Evolutionary conservation across 1,140 invertebrate species (phyloP), one percentile per base, ranked within the genome.

Genomic region (Drosophila persimilis): DNA sequence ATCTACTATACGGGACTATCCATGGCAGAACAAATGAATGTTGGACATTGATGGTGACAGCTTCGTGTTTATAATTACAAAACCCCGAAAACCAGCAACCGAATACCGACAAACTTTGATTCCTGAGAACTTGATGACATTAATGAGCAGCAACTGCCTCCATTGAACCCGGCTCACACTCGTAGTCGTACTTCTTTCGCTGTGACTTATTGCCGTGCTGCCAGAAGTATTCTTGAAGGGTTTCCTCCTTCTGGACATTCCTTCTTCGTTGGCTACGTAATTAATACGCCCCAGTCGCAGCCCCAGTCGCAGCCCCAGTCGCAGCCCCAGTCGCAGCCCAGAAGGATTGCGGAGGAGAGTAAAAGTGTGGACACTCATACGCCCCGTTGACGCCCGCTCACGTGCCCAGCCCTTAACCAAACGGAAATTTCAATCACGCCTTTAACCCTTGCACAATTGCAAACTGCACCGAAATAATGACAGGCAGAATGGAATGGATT

Each of bases 51-150:
- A 74, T 74, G 70, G 71, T 64, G 71, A 74, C 71, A 74, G 71
- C 71, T 35, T 58, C 61, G 71, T 74, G 71, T 73, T 74, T 74
- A 74, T 74, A 74, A 74, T 74, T 74, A 74, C 71, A 74, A 73
- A 74, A 58, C 71, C 71, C 70, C 47, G 58, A 73, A 73, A 73
- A 53, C 71, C 70, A 11, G 9, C 31, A 13, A 39, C 11, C 35
- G 73, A 74, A 73, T 74, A 43, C 71, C 70, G 52, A 52, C 24
- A 73, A 70, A 74, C 71, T 74, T 74, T 74, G 71, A 74, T 74
- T 74, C 54, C 41, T 48, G 54, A 60, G 56, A 72, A 60, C 48
- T 61, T 61, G 69, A 47, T 72, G 69, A 72, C 69, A 71, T 72
- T 72, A 72, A 72, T 72, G 69, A 72, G 67, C 58, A 47, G 26